A percentile compares a stretch with the other conserved stretches of the same genome.
phyloP scores from a whole-genome alignment of 2,113 vertebrate species.

The Monopterus albus region DNA sequence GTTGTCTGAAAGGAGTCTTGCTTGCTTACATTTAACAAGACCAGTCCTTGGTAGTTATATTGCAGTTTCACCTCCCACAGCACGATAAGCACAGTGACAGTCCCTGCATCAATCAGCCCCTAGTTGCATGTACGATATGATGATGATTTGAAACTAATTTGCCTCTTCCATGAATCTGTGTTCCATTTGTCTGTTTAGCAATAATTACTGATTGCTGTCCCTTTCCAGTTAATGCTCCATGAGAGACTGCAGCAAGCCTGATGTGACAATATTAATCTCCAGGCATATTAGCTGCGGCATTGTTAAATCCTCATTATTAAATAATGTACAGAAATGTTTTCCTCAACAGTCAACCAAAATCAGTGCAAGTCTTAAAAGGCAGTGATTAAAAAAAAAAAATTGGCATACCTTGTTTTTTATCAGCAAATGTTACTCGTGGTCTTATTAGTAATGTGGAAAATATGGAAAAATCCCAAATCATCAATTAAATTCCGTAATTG shows the following conservation, averaged over 20 bases:
- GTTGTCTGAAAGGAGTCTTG: conserved; percentile 2
- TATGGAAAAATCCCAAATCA: no score
- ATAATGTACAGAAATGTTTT: not conserved
- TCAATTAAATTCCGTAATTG: no score
- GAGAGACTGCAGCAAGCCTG: not conserved
- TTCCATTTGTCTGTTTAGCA: conserved; percentile 31
- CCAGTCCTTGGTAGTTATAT: not conserved
- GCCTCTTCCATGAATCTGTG: conserved; percentile 36
- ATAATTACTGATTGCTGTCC: conserved; percentile 24
- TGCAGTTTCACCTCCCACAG: conserved; percentile 10
- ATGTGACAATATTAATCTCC: conserved; percentile 3
- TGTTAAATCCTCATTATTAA: not conserved
- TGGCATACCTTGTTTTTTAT: no score
- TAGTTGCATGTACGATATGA: conserved; percentile 8
- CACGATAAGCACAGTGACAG: conserved; percentile 28
- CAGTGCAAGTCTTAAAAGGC: not conserved
- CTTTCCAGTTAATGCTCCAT: conserved; percentile 24
- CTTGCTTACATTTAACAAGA: conserved; percentile 17
- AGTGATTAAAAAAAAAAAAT: not conserved
- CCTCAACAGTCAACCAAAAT: conserved; percentile 8
- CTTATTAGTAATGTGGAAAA: no score
- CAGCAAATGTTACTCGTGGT: not conserved
- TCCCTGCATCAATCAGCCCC: conserved; percentile 39
- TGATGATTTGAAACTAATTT: conserved; percentile 50
- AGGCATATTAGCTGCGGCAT: not conserved